These are phyloP conservation scores for Engystomops pustulosus DNA, from an alignment of 2,113 vertebrate species.

Conservation along the genomic window DNA sequence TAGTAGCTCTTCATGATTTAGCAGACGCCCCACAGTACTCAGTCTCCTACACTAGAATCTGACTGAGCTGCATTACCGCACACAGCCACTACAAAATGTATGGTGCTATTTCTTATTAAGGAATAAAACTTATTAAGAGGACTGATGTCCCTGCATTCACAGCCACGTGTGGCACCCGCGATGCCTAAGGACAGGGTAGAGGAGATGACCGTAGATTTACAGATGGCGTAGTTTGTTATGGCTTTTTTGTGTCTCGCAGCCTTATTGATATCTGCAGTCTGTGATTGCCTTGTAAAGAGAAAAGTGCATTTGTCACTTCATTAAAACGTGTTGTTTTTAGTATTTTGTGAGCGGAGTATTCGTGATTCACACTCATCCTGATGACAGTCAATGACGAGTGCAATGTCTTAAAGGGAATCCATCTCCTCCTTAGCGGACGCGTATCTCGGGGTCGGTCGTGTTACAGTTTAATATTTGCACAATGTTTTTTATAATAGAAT, in stretches of 20 bases:
- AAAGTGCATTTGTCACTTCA: slow-evolving; percentile 81
- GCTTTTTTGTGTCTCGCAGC: neutral
- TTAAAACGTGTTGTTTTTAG: slow-evolving; percentile 75
- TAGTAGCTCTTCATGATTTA: too few relatives aligned
- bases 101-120: neutral
- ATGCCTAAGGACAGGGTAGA: too few relatives aligned
- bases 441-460: neutral
- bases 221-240: neutral
- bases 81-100: neutral
- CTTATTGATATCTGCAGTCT: slow-evolving; percentile 85
- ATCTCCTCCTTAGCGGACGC: neutral
- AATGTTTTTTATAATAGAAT: neutral
- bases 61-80: neutral
- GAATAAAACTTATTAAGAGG: too few relatives aligned
- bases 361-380: slow-evolving; percentile 71
- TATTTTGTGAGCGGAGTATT: slow-evolving; percentile 72
- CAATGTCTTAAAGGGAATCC: slow-evolving; percentile 78
- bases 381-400: slow-evolving; percentile 83
- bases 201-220: too few relatives aligned
- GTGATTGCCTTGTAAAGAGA: slow-evolving; percentile 91
- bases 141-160: neutral
- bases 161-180: neutral
- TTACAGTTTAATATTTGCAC: neutral
- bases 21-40: too few relatives aligned
- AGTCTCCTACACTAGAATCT: neutral